phyloP scores from a whole-genome alignment of 2,113 vertebrate species.

The Coptodon bakossiorum region DNA sequence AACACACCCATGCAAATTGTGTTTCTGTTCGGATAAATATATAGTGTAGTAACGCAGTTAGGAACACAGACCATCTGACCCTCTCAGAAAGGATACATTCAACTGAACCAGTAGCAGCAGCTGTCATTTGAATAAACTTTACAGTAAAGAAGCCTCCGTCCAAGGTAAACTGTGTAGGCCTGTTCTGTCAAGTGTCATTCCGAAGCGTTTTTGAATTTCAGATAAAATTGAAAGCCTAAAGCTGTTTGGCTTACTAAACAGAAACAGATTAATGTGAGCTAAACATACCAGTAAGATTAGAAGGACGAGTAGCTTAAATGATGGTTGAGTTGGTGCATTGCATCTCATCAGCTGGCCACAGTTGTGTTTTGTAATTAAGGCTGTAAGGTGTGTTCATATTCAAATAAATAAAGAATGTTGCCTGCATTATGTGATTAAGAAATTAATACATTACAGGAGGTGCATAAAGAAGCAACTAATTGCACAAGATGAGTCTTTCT shows the following conservation, averaged over 20 bases:
- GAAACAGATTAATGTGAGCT: slow-evolving; percentile 56
- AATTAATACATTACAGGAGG: slow-evolving; percentile 71
- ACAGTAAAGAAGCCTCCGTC: neutral
- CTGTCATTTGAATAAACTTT: slow-evolving; percentile 1
- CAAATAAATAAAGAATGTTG: slow-evolving; percentile 64
- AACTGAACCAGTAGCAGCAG: slow-evolving; percentile 55
- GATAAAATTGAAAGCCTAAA: slow-evolving; percentile 47
- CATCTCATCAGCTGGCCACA: slow-evolving; percentile 37
- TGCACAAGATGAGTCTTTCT: slow-evolving; percentile 66
- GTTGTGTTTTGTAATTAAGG: slow-evolving; percentile 70
- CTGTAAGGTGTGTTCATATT: slow-evolving; percentile 65
- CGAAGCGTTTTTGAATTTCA: slow-evolving; percentile 26
- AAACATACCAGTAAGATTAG: slow-evolving; percentile 64
- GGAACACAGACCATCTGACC: neutral
- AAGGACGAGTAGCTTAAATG: slow-evolving; percentile 59
- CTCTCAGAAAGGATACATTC: neutral
- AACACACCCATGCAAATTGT: neutral
- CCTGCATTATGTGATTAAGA: slow-evolving; percentile 66
- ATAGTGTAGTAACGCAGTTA: neutral
- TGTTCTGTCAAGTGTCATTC: slow-evolving; percentile 68
- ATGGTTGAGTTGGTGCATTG: slow-evolving; percentile 44
- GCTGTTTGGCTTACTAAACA: slow-evolving; percentile 52
- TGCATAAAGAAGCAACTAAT: slow-evolving; percentile 70
- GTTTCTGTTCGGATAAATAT: neutral
- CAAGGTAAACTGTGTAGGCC: slow-evolving; percentile 49